A percentile compares a stretch with the other conserved stretches of the same genome.
Conservation (phyloP, 2,888 invertebrate genomes). For the Nemapogon koenigi region DNA sequence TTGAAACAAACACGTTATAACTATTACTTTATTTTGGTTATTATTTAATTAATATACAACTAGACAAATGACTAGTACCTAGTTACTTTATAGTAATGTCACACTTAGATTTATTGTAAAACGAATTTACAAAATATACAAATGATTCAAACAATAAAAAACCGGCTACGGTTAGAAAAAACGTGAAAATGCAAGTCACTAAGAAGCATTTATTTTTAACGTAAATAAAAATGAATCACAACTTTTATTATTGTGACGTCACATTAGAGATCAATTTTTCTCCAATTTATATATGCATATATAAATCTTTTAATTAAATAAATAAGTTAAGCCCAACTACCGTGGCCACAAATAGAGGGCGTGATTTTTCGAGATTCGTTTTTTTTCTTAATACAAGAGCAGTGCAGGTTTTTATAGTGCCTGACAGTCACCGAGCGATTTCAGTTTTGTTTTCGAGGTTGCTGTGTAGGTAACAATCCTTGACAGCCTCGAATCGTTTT, state of each 20-base stretch:
- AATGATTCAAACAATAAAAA: conserved; percentile 3
- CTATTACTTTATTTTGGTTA: conserved; percentile 34
- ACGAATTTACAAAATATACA: conserved; percentile 5
- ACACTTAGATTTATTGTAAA: conserved; percentile 27
- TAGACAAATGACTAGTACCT: conserved; percentile 65
- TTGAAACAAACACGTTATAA: conserved; percentile 13
- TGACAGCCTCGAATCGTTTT: conserved; percentile 54
- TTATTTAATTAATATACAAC: too few species aligned
- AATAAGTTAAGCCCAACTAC: conserved; percentile 32
- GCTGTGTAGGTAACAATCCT: too few species aligned
- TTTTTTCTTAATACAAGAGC: conserved; percentile 36
- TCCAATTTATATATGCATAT: conserved; percentile 59
- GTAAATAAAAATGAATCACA: conserved; percentile 37
- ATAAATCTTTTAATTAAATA: conserved; percentile 32
- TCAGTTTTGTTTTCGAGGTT: conserved; percentile 34
- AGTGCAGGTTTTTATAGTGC: conserved; percentile 46
- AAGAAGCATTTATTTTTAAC: conserved; percentile 35
- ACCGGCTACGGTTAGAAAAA: neutral
- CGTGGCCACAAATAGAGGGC: conserved; percentile 58
- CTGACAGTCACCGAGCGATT: conserved; percentile 56
- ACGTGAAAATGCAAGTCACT: conserved; percentile 38
- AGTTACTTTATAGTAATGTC: conserved; percentile 44
- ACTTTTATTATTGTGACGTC: conserved; percentile 51
- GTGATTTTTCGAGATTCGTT: conserved; percentile 31
- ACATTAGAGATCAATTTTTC: conserved; percentile 57